Conservation (phyloP, 2,888 invertebrate genomes). For the Trissoscelio sp. region DNA sequence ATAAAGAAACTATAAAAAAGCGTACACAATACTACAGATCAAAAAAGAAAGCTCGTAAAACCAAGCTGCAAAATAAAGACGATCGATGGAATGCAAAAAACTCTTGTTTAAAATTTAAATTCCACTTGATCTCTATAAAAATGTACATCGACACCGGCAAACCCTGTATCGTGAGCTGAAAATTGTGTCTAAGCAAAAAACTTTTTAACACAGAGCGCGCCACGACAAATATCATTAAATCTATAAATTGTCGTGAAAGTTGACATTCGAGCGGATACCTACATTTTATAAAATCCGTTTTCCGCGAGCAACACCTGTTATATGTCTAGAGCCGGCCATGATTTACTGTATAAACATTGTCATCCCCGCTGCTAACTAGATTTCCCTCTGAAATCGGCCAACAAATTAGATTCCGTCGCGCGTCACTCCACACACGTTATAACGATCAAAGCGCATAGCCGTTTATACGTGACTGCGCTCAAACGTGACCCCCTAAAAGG, state of each 20-base stretch:
- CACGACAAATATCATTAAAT: conserved; percentile 41
- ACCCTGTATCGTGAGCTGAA: not conserved
- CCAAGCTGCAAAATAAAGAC: too few species aligned
- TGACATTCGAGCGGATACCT: conserved; percentile 60
- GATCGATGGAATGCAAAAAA: too few species aligned
- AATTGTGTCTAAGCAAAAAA: not conserved
- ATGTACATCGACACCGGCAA: too few species aligned
- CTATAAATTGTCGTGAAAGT: conserved; percentile 21
- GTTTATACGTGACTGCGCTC: conserved; percentile 63
- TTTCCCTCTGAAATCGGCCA: conserved; percentile 65
- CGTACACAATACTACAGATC: too few species aligned
- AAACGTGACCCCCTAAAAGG: conserved; percentile 18
- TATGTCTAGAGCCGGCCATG: conserved; percentile 38
- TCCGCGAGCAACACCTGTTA: conserved; percentile 70
- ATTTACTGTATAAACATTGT: conserved; percentile 62
- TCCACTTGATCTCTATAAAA: too few species aligned
- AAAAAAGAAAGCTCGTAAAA: too few species aligned
- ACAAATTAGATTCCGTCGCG: conserved; percentile 67
- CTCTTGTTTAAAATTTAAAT: too few species aligned
- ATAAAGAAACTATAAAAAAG: too few species aligned
- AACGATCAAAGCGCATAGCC: conserved; percentile 65
- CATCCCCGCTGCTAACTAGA: conserved; percentile 46
- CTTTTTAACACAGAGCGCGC: too few species aligned
- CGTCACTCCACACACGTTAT: conserved; percentile 51
- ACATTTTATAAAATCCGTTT: conserved; percentile 69